Conservation (phyloP, 1,140 invertebrate genomes). For the Ridgeia piscesae region DNA sequence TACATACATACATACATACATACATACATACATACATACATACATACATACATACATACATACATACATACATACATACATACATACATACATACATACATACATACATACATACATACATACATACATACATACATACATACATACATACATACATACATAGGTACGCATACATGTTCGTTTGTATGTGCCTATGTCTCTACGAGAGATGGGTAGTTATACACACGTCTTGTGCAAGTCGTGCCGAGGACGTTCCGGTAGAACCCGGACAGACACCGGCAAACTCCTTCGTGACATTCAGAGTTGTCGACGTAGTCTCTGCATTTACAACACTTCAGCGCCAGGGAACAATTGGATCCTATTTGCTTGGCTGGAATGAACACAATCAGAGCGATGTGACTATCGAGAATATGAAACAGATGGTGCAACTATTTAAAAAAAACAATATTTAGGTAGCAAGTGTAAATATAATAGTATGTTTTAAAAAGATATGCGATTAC, state of each 20-base stretch:
- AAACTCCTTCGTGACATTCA: background rate
- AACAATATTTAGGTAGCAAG: too few relatives aligned
- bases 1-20: too few relatives aligned
- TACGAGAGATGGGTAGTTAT: background rate
- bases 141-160: too few relatives aligned
- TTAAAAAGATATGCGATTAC: too few relatives aligned
- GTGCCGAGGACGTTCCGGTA: background rate
- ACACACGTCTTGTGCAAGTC: background rate
- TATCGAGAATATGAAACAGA: background rate
- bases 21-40: too few relatives aligned
- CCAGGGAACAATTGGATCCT: background rate
- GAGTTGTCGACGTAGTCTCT: constrained; percentile 3
- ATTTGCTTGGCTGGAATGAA: background rate
- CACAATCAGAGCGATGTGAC: background rate
- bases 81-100: too few relatives aligned
- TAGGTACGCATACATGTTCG: too few relatives aligned
- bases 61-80: too few relatives aligned
- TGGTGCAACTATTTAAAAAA: background rate
- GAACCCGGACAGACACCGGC: constrained; percentile 8
- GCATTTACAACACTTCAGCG: background rate
- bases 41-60: too few relatives aligned
- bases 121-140: too few relatives aligned
- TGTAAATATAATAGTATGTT: too few relatives aligned
- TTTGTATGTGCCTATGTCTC: background rate
- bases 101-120: too few relatives aligned